Percentiles rank a stretch among this genome's conserved stretches.
Evolutionary conservation across 2,113 vertebrate species (phyloP).

Genomic region (Tautogolabrus adspersus): DNA sequence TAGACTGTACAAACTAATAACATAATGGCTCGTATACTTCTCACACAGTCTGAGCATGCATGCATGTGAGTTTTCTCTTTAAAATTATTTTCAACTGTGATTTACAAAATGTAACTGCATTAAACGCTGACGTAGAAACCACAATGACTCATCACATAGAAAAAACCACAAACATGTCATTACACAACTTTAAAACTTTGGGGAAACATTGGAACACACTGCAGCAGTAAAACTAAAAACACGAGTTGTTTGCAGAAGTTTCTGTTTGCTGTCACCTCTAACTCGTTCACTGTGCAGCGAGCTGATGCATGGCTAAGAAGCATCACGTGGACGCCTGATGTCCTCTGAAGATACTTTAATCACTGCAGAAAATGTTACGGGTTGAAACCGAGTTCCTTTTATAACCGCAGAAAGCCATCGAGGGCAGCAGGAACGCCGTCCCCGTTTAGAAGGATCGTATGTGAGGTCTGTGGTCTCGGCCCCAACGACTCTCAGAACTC

Average conservation of each 20-base stretch:
- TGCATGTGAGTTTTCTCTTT: not conserved
- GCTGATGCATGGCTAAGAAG: too few relatives aligned
- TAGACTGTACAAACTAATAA: conserved; percentile 25
- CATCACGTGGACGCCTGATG: not conserved
- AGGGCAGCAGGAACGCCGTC: conserved; percentile 20
- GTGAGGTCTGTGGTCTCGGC: conserved; percentile 46
- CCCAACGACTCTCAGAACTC: not conserved
- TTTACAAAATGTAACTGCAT: not conserved
- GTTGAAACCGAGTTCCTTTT: not conserved
- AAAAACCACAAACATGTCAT: not conserved
- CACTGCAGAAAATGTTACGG: not conserved
- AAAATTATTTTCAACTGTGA: not conserved
- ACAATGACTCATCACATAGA: not conserved
- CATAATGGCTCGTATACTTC: conserved; percentile 18
- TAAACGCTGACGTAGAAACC: not conserved
- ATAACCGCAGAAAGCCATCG: conserved; percentile 8
- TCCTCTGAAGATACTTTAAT: conserved; percentile 21
- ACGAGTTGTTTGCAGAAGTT: too few relatives aligned
- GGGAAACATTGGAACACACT: not conserved
- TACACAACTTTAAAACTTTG: not conserved
- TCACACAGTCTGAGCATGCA: not conserved
- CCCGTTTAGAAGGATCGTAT: conserved; percentile 31
- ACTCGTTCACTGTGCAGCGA: too few relatives aligned
- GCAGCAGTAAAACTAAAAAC: not conserved
- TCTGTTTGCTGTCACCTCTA: too few relatives aligned